These are phyloP conservation scores for Corythornis cristatus DNA, from an alignment of 2,113 vertebrate species.

Conservation along the genomic window DNA sequence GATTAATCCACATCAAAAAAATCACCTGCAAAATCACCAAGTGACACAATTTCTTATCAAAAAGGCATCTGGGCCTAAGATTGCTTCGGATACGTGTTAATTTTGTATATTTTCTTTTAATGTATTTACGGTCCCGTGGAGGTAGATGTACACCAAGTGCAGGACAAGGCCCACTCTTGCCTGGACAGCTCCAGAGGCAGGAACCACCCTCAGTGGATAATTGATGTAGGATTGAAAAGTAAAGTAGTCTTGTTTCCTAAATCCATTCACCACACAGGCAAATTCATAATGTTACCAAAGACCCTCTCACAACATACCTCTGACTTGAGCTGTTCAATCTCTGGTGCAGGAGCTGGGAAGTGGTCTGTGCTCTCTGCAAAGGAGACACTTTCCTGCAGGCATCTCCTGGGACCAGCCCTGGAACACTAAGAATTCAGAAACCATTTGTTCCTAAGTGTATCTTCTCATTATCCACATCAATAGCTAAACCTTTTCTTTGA, in stretches of 20 bases:
- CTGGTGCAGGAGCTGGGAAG: not conserved
- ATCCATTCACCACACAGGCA: not conserved
- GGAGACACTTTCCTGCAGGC: not conserved
- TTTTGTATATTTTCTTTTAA: not conserved
- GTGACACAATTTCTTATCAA: not conserved
- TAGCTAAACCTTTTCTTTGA: not conserved
- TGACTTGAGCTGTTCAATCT: fast-evolving
- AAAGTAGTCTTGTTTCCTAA: not conserved
- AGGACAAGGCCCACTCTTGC: not conserved
- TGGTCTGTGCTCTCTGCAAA: not conserved
- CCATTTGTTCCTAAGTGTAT: not conserved
- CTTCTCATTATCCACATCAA: not conserved
- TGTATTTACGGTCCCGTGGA: not conserved
- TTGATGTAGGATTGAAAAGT: not conserved
- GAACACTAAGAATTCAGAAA: not conserved
- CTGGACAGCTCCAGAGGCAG: fast-evolving
- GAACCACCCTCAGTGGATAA: fast-evolving
- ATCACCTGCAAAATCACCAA: not conserved
- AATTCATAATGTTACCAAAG: not conserved
- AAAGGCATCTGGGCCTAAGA: not conserved
- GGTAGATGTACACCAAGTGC: not conserved
- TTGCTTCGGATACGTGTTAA: not conserved
- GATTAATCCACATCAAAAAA: not conserved
- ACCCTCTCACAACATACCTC: not conserved
- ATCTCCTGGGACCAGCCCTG: not conserved